Conservation (phyloP, 2,113 vertebrate genomes). For the Litocranius walleri region DNA sequence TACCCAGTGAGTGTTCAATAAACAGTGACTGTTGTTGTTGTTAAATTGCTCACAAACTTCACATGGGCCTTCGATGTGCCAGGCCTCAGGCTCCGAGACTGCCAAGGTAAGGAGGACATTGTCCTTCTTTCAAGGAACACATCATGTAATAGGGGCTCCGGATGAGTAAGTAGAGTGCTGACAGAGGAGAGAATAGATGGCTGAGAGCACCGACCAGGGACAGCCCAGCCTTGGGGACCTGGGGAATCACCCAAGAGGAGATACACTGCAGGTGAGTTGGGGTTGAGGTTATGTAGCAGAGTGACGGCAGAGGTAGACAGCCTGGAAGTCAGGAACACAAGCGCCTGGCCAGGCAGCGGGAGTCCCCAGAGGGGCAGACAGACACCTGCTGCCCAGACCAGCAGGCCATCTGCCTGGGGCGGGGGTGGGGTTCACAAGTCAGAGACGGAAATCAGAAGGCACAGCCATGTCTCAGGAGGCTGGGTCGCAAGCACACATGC, state of each 20-base stretch:
- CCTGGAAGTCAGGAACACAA: not conserved
- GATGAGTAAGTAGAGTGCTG: not conserved
- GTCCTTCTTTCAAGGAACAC: not conserved
- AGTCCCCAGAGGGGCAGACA: not conserved
- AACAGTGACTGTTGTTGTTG: not conserved
- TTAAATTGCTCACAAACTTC: not conserved
- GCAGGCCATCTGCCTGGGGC: not conserved
- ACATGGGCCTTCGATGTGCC: rapidly evolving
- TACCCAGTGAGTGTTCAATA: not conserved
- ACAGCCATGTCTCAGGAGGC: not conserved
- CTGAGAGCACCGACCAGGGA: not conserved
- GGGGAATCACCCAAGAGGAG: not conserved
- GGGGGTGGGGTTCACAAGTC: not conserved
- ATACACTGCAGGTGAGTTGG: rapidly evolving
- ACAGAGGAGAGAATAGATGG: not conserved
- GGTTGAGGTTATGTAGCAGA: rapidly evolving
- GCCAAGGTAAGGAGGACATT: not conserved
- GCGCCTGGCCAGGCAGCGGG: rapidly evolving
- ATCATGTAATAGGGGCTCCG: no score
- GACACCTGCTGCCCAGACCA: not conserved
- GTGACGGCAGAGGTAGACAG: no score
- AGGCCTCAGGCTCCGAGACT: not conserved
- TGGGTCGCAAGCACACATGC: not conserved
- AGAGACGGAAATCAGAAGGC: not conserved
- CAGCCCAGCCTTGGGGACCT: not conserved